These are phyloP conservation scores for Tragelaphus strepsiceros DNA, from an alignment of 2,113 vertebrate genomes.

Conservation along the genomic window DNA sequence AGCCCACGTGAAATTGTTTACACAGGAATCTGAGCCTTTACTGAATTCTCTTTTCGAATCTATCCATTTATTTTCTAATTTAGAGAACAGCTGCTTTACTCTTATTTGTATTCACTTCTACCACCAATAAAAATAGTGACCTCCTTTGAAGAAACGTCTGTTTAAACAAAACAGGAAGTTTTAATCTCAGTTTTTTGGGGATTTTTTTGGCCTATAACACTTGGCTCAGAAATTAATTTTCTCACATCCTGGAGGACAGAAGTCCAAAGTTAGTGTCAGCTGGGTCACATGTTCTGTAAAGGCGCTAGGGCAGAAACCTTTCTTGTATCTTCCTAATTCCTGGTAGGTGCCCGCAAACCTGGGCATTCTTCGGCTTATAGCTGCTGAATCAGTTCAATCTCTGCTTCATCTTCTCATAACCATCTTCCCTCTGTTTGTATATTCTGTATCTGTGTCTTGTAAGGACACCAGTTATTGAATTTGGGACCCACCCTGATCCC, in stretches of 20 bases:
- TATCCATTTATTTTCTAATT: neutral
- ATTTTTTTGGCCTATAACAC: neutral
- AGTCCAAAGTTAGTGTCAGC: neutral
- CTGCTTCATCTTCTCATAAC: neutral
- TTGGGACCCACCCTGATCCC: neutral
- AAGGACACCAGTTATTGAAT: neutral
- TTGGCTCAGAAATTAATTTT: neutral
- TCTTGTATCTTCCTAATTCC: neutral
- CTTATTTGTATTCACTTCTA: neutral
- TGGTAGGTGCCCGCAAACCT: too few relatives aligned
- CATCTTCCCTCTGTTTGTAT: neutral
- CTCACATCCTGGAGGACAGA: neutral
- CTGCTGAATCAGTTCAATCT: neutral
- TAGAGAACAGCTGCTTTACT: neutral
- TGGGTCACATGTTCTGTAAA: neutral
- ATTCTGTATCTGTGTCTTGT: neutral
- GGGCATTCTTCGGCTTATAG: neutral
- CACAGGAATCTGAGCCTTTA: neutral
- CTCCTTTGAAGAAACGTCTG: neutral
- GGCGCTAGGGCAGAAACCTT: neutral
- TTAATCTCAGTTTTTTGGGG: neutral
- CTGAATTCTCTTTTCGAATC: neutral
- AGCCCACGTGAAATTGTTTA: neutral
- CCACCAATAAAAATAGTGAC: neutral
- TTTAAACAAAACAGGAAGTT: neutral